phyloP scores from a whole-genome alignment of 2,888 invertebrate genomes.

The Caenorhabditis afra region DNA sequence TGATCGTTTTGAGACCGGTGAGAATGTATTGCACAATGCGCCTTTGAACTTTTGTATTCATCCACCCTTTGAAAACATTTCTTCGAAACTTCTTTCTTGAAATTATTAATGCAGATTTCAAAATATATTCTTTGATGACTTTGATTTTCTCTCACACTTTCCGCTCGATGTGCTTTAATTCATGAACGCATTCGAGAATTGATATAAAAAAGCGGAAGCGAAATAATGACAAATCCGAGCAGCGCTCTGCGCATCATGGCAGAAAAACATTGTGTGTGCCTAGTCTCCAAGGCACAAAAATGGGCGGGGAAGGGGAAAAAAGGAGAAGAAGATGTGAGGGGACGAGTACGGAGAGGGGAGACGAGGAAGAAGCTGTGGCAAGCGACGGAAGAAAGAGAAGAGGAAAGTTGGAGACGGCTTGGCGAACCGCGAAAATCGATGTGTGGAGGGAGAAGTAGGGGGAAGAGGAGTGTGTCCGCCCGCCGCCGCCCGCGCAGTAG shows the following conservation, averaged over 20 bases:
- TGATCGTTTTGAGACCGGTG: constrained; percentile 1
- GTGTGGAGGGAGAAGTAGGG: constrained; percentile 33
- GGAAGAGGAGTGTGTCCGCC: constrained; percentile 32
- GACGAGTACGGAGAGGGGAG: constrained; percentile 1
- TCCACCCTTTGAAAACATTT: too few species aligned
- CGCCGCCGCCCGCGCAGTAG: constrained; percentile 53
- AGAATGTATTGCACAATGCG: neutral
- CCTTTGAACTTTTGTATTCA: neutral
- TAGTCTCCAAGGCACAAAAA: constrained; percentile 8
- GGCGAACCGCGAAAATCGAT: constrained; percentile 52
- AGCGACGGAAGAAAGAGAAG: constrained; percentile 9
- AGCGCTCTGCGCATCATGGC: neutral
- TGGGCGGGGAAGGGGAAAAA: neutral
- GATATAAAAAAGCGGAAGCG: too few species aligned
- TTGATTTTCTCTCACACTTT: too few species aligned
- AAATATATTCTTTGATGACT: too few species aligned
- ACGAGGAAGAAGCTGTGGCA: constrained; percentile 34
- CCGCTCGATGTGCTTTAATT: too few species aligned
- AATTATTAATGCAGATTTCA: too few species aligned
- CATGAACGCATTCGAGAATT: too few species aligned
- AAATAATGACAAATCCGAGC: too few species aligned
- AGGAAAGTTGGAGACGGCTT: constrained; percentile 48
- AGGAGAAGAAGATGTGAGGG: constrained; percentile 9
- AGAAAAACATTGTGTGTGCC: constrained; percentile 17
- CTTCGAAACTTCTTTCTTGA: too few species aligned